phyloP scores from a whole-genome alignment of 2,888 invertebrate species.

The Tetragnatha montana region DNA sequence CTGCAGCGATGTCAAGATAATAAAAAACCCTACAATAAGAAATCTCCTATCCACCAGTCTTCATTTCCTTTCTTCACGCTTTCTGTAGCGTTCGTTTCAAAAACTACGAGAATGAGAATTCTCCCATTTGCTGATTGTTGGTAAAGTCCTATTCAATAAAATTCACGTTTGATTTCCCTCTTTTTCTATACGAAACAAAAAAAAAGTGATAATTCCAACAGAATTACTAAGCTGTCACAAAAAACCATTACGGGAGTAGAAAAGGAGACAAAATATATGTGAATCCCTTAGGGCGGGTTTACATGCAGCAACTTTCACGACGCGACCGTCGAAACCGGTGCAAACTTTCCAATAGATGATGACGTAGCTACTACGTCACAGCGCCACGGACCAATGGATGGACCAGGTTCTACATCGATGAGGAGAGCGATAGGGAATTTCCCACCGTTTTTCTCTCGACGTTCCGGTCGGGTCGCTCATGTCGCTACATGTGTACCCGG shows the following conservation, averaged over 20 bases:
- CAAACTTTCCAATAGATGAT: too few species aligned
- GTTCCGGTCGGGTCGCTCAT: too few species aligned
- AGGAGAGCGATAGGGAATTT: too few species aligned
- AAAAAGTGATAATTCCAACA: conserved; percentile 15
- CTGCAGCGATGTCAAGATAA: background rate
- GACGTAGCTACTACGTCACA: too few species aligned
- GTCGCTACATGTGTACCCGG: too few species aligned
- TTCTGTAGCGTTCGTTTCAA: conserved; percentile 5
- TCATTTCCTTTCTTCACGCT: conserved; percentile 13
- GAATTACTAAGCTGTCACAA: conserved; percentile 40
- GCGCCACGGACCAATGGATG: too few species aligned
- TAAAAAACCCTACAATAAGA: conserved; percentile 23
- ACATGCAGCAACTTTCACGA: too few species aligned
- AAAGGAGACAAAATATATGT: conserved; percentile 9
- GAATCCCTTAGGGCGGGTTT: background rate
- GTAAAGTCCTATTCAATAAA: conserved; percentile 23
- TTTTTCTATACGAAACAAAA: background rate
- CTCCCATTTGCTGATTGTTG: conserved; percentile 38
- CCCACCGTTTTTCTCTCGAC: too few species aligned
- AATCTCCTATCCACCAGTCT: background rate
- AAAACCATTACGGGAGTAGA: conserved; percentile 16
- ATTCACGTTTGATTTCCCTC: conserved; percentile 2
- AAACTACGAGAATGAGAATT: conserved; percentile 1
- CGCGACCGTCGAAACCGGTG: too few species aligned
- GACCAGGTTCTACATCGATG: too few species aligned